Conservation (phyloP, 1,140 invertebrate species). For the Orchestia grillus region DNA sequence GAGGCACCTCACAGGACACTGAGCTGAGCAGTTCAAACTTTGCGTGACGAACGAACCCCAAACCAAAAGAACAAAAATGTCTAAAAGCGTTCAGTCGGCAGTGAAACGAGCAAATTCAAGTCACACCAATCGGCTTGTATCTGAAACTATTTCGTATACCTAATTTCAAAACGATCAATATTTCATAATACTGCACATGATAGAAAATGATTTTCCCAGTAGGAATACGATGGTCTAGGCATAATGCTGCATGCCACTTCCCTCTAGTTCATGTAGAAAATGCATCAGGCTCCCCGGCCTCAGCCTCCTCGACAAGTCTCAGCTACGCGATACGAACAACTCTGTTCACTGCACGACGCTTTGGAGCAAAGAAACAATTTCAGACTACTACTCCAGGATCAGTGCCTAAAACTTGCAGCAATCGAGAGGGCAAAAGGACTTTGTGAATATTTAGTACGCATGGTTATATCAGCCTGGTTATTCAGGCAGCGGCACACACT, state of each 20-base stretch:
- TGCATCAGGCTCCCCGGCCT: no score
- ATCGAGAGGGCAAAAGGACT: background rate
- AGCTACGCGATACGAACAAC: background rate
- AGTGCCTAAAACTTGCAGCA: background rate
- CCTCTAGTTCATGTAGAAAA: background rate
- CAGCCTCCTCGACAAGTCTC: background rate
- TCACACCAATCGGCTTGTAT: no score
- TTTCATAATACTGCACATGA: no score
- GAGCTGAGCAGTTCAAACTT: no score
- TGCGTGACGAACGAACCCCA: no score
- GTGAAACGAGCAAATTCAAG: no score
- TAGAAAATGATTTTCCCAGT: background rate
- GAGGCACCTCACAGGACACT: no score
- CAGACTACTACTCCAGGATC: background rate
- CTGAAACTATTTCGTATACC: no score
- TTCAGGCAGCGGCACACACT: no score
- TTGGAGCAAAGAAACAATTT: background rate
- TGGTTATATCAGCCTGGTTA: background rate
- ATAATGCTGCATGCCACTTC: background rate
- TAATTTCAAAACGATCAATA: no score
- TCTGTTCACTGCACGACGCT: background rate
- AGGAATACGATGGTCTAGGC: background rate
- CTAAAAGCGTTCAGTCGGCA: no score
- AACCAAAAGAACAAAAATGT: no score
- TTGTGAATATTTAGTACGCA: background rate